Conservation (phyloP, 2,113 vertebrate genomes). For the Recurvirostra avosetta region DNA sequence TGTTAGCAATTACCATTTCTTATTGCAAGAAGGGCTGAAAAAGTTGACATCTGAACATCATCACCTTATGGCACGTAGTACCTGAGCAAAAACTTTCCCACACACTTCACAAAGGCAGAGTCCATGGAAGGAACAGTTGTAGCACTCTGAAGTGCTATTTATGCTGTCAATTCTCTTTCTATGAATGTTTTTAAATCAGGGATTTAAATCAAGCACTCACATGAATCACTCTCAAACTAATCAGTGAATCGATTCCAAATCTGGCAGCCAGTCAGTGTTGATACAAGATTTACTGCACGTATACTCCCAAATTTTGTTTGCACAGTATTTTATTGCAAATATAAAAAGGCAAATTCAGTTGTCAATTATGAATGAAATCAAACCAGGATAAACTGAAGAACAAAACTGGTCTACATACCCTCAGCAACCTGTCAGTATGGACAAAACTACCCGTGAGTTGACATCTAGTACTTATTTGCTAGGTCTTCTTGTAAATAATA, state of each 20-base stretch:
- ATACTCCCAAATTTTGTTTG: slow-evolving; percentile 28
- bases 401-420: not conserved
- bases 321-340: not conserved
- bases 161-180: not conserved
- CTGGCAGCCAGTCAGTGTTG: not conserved
- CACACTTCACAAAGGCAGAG: not conserved
- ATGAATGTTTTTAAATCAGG: not conserved
- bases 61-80: not conserved
- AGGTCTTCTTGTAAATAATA: not conserved
- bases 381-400: not conserved
- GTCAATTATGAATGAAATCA: not conserved
- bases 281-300: not conserved
- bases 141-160: not conserved
- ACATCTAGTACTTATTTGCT: not conserved
- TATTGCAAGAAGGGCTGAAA: not conserved
- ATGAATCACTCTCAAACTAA: slow-evolving; percentile 7
- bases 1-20: not conserved
- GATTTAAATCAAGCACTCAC: not conserved
- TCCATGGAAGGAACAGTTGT: not conserved
- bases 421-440: not conserved
- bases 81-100: not conserved
- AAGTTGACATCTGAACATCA: not conserved
- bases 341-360: slow-evolving; percentile 4
- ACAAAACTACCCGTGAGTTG: not conserved
- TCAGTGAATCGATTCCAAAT: not conserved